These are phyloP conservation scores for Deilephila porcellus DNA, from an alignment of 2,888 invertebrate species.

Conservation along the genomic window DNA sequence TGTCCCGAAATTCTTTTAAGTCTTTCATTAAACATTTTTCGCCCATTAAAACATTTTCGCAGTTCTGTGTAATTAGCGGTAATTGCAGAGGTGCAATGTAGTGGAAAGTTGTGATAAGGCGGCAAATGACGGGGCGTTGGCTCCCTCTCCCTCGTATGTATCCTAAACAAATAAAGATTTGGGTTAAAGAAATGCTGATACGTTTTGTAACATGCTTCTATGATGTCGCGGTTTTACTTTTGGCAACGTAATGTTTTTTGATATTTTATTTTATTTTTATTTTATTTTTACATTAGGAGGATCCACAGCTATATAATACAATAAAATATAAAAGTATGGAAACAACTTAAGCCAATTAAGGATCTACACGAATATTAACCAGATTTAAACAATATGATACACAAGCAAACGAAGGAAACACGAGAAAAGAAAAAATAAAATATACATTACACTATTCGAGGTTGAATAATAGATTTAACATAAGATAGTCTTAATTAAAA, in stretches of 20 bases:
- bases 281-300: no score
- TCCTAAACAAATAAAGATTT: conserved; percentile 7
- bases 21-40: conserved; percentile 3
- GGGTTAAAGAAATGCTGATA: conserved; percentile 6
- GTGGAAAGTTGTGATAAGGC: conserved; percentile 56
- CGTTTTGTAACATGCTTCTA: neutral
- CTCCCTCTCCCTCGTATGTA: conserved; percentile 17
- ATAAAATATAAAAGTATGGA: no score
- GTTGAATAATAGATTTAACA: no score
- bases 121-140: conserved; percentile 36
- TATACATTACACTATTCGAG: no score
- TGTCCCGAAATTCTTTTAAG: neutral
- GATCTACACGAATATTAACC: no score
- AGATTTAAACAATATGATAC: no score
- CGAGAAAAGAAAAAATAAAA: no score
- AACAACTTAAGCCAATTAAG: no score
- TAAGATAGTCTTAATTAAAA: no score
- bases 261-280: no score
- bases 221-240: neutral
- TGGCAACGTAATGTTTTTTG: neutral
- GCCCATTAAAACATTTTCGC: neutral
- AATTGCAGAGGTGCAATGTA: conserved; percentile 53
- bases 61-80: conserved; percentile 49
- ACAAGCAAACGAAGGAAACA: no score
- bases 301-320: no score